Evolutionary conservation across 2,113 vertebrate genomes (phyloP), one percentile per base, ranked within the genome.

Genomic region (Caranx melampygus): DNA sequence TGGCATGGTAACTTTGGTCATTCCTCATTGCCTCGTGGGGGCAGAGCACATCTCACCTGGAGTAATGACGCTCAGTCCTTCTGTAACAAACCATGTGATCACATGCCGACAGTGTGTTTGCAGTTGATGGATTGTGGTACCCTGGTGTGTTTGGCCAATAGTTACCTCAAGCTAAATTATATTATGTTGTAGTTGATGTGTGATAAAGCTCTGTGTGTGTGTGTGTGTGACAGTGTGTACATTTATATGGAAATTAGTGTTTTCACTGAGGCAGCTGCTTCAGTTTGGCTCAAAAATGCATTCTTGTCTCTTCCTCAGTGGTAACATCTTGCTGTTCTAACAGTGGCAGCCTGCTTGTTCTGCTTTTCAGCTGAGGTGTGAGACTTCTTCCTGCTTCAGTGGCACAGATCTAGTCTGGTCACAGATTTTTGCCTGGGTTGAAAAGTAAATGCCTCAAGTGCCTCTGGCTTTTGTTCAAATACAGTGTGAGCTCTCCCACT

Each of bases 1-100:
- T 83, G 68, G 80, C 78, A 45, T 78, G 71, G 79, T 83, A 51
- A 77, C 61, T 80, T 82, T 76, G 67, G 54, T 85, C 70, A 75
- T 87, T 83, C 59, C 45, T 88, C 81, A 86, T 84, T 64, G 42
- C 78, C 54, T 63, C 63, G 42, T 69, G 70, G 82, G 70, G 82
- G 78, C 18, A 18, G 14, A 83, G 64, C 75, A 59, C n/a, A 47
- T 64, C 72, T 79, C 81, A 85, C 79, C 49, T 78, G 63, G 64
- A 76, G 69, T 77, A 68, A 72, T 85, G 65, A 78, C 76, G 55
- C 34, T 49, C 74, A 51, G 61, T 49, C 75, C 16, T 34, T 75
- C 59, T 75, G 70, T 84, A 18, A 42, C 45, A 70, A 80, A 76
- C 78, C 75, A 88, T 85, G 80, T 90, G 82, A 69, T 87, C 73